These are phyloP conservation scores for Coracias cyanogaster DNA, from an alignment of 2,797 vertebrate species.

Conservation along the genomic window DNA sequence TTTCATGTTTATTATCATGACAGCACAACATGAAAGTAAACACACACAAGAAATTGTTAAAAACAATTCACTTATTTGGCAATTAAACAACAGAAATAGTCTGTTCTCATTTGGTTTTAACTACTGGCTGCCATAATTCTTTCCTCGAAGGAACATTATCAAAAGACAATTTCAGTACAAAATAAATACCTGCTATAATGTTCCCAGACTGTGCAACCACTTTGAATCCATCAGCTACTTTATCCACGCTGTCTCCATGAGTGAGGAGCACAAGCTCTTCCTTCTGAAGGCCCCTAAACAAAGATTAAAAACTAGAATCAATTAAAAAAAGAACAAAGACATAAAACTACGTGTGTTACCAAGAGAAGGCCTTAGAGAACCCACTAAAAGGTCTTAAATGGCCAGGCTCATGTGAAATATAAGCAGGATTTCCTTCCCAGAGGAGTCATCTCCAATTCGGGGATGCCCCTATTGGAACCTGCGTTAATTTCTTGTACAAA, in stretches of 20 bases:
- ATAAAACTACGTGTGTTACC: background rate
- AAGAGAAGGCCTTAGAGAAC: background rate
- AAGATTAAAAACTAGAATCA: background rate
- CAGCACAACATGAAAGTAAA: background rate
- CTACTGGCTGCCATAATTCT: background rate
- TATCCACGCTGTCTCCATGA: conserved; percentile 97
- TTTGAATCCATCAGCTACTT: conserved; percentile 98
- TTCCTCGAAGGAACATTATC: background rate
- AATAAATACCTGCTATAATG: conserved; percentile 91
- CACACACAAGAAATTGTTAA: background rate
- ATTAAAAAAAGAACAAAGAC: background rate
- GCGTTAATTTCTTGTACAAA: accelerated
- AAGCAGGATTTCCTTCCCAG: background rate
- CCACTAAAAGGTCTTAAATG: accelerated
- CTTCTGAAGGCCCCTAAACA: conserved; percentile 93
- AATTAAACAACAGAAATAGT: background rate
- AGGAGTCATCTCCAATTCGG: background rate
- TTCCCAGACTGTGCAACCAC: conserved; percentile 96
- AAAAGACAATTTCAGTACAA: background rate
- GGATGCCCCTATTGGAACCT: background rate
- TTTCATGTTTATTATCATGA: background rate
- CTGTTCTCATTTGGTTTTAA: background rate
- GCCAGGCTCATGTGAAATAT: background rate
- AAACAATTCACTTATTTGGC: background rate
- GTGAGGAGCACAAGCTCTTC: conserved; percentile 96